A percentile compares a stretch with the other conserved stretches of the same genome.
These are phyloP conservation scores for Drosophila tani DNA, from an alignment of 1,140 invertebrate species.

Conservation along the genomic window DNA sequence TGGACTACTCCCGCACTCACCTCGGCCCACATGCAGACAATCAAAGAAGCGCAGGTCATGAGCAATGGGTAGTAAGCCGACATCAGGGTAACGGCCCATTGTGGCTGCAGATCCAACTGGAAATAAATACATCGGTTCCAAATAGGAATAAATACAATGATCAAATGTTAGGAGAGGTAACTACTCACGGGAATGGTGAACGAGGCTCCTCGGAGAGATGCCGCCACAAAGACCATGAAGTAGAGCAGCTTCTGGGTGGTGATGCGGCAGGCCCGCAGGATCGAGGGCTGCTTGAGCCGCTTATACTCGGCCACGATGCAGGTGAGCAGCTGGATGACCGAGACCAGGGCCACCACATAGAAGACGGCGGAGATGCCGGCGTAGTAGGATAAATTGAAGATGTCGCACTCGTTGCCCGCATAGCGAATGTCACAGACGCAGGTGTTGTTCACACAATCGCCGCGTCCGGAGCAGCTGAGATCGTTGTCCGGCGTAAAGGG, in stretches of 20 bases:
- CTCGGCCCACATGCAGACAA: conserved; percentile 98
- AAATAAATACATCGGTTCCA: conserved; percentile 76
- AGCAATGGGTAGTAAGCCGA: conserved; percentile 96
- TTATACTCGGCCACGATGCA: conserved; percentile 93
- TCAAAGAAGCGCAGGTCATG: conserved; percentile 94
- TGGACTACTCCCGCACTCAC: conserved; percentile 86
- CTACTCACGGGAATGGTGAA: conserved; percentile 94
- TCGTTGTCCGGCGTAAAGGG: conserved; percentile 70
- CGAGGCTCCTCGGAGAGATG: conserved; percentile 93
- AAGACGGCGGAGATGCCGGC: conserved; percentile 92
- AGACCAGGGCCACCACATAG: conserved; percentile 93
- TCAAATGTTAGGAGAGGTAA: background rate
- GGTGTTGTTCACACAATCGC: conserved; percentile 95
- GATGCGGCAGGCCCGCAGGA: conserved; percentile 92
- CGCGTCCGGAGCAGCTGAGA: conserved; percentile 88
- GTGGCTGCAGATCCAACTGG: conserved; percentile 91
- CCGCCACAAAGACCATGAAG: conserved; percentile 94
- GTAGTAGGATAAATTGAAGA: conserved; percentile 88
- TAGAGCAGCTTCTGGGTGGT: conserved; percentile 97
- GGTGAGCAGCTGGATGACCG: conserved; percentile 94
- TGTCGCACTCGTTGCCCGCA: conserved; percentile 87
- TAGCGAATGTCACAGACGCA: conserved; percentile 94
- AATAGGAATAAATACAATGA: background rate
- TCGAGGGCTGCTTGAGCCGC: conserved; percentile 92
- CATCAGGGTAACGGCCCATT: conserved; percentile 93